phyloP scores from a whole-genome alignment of 2,888 invertebrate genomes.

The Sylvicola cinctus region DNA sequence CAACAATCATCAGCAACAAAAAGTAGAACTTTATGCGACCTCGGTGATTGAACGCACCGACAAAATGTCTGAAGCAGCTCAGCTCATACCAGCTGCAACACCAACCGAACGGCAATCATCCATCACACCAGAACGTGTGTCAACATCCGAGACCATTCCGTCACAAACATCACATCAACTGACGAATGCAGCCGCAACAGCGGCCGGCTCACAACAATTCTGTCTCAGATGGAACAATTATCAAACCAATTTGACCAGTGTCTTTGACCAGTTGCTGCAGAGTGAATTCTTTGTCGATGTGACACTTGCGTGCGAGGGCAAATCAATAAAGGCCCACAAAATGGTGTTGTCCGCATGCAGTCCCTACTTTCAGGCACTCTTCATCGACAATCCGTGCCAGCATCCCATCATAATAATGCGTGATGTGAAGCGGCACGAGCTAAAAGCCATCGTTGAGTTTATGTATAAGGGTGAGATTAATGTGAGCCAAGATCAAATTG shows the following conservation, averaged over 20 bases:
- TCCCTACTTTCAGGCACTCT: constrained; percentile 76
- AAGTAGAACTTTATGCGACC: too few relatives aligned
- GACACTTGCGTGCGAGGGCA: constrained; percentile 77
- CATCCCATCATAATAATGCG: constrained; percentile 87
- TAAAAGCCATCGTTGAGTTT: constrained; percentile 80
- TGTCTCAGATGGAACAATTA: constrained; percentile 89
- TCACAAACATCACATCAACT: background rate
- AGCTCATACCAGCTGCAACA: too few relatives aligned
- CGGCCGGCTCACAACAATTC: constrained; percentile 46
- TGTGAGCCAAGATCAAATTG: constrained; percentile 79
- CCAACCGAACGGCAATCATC: too few relatives aligned
- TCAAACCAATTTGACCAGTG: constrained; percentile 67
- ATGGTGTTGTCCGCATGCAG: constrained; percentile 86
- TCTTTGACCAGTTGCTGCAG: constrained; percentile 66
- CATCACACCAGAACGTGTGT: too few relatives aligned
- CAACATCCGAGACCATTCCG: background rate
- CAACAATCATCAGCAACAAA: too few relatives aligned
- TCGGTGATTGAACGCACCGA: too few relatives aligned
- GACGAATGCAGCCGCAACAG: background rate
- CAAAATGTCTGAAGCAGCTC: too few relatives aligned
- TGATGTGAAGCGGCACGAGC: constrained; percentile 74
- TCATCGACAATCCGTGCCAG: constrained; percentile 82
- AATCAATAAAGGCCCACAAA: constrained; percentile 80
- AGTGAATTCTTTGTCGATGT: constrained; percentile 82
- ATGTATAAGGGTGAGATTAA: constrained; percentile 96